Evolutionary conservation across 2,888 invertebrate species (phyloP), one percentile per base, ranked within the genome.

Genomic region (Acleris cristana): DNA sequence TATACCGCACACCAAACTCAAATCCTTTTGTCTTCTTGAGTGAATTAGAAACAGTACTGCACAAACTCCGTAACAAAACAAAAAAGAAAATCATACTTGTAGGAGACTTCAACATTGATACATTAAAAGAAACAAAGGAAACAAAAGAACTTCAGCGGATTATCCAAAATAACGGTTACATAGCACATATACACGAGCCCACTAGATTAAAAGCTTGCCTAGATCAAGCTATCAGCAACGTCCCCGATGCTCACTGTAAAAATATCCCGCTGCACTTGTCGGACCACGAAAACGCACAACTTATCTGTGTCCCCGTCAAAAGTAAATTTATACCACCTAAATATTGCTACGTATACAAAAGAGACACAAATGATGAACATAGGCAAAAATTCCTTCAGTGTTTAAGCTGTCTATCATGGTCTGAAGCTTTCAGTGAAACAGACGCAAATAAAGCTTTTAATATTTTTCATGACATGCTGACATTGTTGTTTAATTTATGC

Each of bases 1-100:
- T 66, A 6, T 66, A 66, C 19, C 18, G 66, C 19, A 66, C 55
- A 12, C 60, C 65, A 2, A 55, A 56, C 7, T 60, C 65, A 7
- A 56, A 66, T 51, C 26, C 14, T 14, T n/a, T 7, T 4, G 10
- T 49, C n/a, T 66, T 60, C 21, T 18, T 66, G n/a, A 40, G 8
- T 16, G 49, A 49, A 30, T 23, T 65, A 12, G 51, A 65, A 4
- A 55, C 21, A 14, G 2, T 56, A 12, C 19, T 61, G 4, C 19
- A 14, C 4, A 49, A 6, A 23, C 26, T 66, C 3, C 16, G n/a
- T 8, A 60, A 60, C 19, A 60, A 56, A 34, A 21, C 8, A 8
- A 48, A 60, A 4, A 61, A 51, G 19, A 45, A 56, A 16, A 51
- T 66, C 3, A 52, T 66, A n/a, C 3, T 66, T 21, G 7, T 26